These are phyloP conservation scores for Nansenia antarctica DNA, from an alignment of 2,113 vertebrate species.

Conservation along the genomic window DNA sequence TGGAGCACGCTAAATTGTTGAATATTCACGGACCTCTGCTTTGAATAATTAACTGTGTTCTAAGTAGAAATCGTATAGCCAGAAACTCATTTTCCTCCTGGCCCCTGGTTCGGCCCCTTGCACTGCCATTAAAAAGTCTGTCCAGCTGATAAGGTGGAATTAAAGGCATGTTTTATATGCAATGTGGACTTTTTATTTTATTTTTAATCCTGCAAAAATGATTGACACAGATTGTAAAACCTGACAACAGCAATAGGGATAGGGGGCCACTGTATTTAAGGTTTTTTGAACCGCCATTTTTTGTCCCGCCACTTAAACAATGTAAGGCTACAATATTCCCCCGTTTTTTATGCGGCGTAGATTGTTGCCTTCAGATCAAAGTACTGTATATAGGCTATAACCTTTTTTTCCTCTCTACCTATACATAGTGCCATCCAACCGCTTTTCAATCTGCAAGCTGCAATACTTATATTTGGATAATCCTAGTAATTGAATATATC, in stretches of 20 bases:
- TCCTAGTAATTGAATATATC: no score
- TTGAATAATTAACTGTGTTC: slow-evolving; percentile 86
- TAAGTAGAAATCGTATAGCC: slow-evolving; percentile 71
- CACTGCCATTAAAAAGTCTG: slow-evolving; percentile 82
- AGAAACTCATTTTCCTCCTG: slow-evolving; percentile 76
- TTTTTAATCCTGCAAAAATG: neutral
- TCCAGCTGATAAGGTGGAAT: slow-evolving; percentile 51
- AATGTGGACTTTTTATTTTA: slow-evolving; percentile 6
- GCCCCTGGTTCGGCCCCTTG: slow-evolving; percentile 81
- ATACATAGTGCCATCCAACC: no score
- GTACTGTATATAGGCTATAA: no score
- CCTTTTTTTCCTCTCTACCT: no score
- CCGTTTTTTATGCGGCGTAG: no score
- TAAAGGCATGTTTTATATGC: slow-evolving; percentile 30
- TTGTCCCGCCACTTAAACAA: no score
- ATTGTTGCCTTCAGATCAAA: no score
- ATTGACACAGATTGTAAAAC: neutral
- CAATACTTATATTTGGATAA: no score
- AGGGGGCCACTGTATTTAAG: neutral
- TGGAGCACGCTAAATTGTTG: slow-evolving; percentile 78
- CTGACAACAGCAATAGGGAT: neutral
- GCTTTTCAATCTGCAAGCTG: no score
- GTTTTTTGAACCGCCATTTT: neutral
- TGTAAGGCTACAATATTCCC: no score
- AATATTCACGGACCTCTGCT: slow-evolving; percentile 76